Evolutionary conservation across 2,888 invertebrate genomes (phyloP), one percentile per base, ranked within the genome.

Genomic region (Adelphocoris suturalis): DNA sequence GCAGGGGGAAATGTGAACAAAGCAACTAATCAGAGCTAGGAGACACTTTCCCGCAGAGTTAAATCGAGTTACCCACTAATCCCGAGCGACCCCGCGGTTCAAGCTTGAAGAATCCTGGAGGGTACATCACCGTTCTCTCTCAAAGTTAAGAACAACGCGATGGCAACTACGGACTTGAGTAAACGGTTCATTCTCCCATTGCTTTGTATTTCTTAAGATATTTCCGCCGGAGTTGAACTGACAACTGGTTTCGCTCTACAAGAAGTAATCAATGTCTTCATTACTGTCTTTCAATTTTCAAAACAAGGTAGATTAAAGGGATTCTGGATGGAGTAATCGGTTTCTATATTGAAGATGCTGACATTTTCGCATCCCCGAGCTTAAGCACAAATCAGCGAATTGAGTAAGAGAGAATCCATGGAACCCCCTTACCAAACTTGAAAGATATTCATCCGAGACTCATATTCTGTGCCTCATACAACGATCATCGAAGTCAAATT

Each of bases 61-160:
- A 12, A 82, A 82, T 82, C 52, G 82, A 82, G 52, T 82, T 52
- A 82, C 52, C 27, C 82, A 52, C 27, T 82, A 82, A 82, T 82
- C 82, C 82, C 48, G 27, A 23, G 52, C 47, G 52, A 52, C 82
- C 81, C 52, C 52, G 52, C 47, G 52, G 48, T 52, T 37, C 11
- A 52, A 80, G 80, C 19, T 80, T 9, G 80, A 82, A 82, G 52
- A 52, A 82, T 85, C 57, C 28, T 13, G 16, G 85, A 85, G 61
- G 37, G 85, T 85, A 61, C 85, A 37, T 85, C 78, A 78, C 13
- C n/a, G 78, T 37, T 37, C 37, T 85, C 61, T 57, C 27, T 19
- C n/a, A 47, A 85, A 57, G 52, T 85, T 55, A 37, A 55, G 23
- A 11, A 37, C 85, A 85, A 57, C 57, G 57, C 61, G 57, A 85